Conservation (phyloP, 2,888 invertebrate species). For the Cryptus viduatorius region DNA sequence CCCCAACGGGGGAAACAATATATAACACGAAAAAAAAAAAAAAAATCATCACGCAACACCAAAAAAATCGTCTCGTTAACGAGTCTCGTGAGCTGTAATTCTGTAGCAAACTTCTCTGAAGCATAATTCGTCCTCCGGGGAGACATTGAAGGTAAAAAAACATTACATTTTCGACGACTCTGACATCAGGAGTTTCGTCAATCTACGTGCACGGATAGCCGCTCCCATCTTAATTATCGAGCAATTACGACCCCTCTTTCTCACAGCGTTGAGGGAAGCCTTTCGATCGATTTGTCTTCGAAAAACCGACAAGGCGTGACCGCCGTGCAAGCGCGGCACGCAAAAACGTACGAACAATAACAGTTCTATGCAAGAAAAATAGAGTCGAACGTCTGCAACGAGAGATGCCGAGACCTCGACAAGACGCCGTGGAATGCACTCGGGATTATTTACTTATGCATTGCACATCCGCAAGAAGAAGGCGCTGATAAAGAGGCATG, state of each 20-base stretch:
- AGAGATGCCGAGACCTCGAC: neutral
- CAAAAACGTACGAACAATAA: neutral
- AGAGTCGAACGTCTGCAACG: neutral
- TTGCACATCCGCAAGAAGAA: slow-evolving; percentile 1
- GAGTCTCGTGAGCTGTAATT: neutral
- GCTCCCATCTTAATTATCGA: slow-evolving; percentile 76
- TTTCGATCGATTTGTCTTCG: slow-evolving; percentile 48
- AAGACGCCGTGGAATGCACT: slow-evolving; percentile 11
- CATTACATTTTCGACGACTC: slow-evolving; percentile 35
- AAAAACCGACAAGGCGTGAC: slow-evolving; percentile 55
- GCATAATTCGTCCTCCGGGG: neutral
- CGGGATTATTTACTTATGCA: slow-evolving; percentile 40
- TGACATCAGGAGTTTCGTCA: neutral
- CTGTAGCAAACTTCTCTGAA: neutral
- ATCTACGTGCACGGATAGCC: slow-evolving; percentile 69
- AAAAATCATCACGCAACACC: neutral
- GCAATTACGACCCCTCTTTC: slow-evolving; percentile 71
- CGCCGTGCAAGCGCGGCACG: slow-evolving; percentile 16
- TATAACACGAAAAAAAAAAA: neutral
- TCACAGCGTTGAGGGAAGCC: neutral
- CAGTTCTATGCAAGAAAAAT: neutral
- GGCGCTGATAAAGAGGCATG: neutral
- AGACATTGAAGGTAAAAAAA: slow-evolving; percentile 31
- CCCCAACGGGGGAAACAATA: neutral
- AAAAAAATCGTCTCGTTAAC: neutral